Conservation (phyloP, 1,140 invertebrate species). For the Nasonia vitripennis region DNA sequence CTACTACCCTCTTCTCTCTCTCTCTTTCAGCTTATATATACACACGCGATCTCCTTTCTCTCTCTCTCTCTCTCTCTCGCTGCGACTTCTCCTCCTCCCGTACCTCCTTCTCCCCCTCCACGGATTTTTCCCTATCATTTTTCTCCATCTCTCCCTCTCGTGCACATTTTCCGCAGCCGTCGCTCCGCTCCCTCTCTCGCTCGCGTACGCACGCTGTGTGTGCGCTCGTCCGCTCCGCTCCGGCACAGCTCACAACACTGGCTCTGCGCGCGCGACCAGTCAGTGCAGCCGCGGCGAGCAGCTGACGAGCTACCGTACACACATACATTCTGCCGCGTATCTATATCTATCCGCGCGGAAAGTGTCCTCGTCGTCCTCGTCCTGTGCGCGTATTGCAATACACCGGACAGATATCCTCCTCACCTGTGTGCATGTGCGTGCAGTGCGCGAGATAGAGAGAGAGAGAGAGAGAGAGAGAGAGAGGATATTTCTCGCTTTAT, state of each 20-base stretch:
- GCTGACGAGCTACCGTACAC: slow-evolving; percentile 54
- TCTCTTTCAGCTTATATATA: not conserved
- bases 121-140: not conserved
- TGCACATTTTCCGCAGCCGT: slow-evolving; percentile 8
- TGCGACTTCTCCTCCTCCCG: slow-evolving; percentile 39
- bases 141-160: slow-evolving; percentile 18
- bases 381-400: not conserved
- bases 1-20: slow-evolving; percentile 12
- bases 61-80: slow-evolving; percentile 23
- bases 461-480: not conserved
- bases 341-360: not conserved
- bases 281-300: slow-evolving; percentile 63
- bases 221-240: no score
- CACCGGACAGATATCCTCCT: not conserved
- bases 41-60: not conserved
- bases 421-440: slow-evolving; percentile 22
- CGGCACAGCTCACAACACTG: slow-evolving; percentile 45
- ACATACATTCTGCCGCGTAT: not conserved
- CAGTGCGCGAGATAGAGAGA: not conserved
- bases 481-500: no score
- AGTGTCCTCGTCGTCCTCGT: no score
- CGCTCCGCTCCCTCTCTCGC: not conserved
- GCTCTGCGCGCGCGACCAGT: slow-evolving; percentile 28
- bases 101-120: slow-evolving; percentile 36
- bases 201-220: not conserved